These are phyloP conservation scores for Meloidogyne exigua DNA, from an alignment of 1,140 invertebrate genomes.

Conservation along the genomic window DNA sequence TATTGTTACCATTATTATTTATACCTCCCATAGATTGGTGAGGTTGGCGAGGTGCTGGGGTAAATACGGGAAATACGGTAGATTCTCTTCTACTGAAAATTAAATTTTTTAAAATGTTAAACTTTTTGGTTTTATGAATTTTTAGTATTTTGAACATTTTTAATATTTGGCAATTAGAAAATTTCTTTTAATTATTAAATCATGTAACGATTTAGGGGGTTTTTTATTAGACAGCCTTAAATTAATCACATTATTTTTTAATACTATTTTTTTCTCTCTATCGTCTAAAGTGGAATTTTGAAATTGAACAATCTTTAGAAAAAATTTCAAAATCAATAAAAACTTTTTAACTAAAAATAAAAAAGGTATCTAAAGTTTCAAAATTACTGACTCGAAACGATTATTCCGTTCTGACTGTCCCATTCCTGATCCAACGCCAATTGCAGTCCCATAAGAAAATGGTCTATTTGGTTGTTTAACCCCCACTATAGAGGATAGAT, in stretches of 20 bases:
- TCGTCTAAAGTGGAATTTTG: too few relatives aligned
- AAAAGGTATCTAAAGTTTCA: not conserved
- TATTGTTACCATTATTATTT: not conserved
- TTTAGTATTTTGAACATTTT: not conserved
- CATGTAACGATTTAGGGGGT: not conserved
- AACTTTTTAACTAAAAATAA: too few relatives aligned
- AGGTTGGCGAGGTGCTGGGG: slow-evolving; percentile 16
- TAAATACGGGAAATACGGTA: slow-evolving; percentile 12
- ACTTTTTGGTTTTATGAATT: not conserved
- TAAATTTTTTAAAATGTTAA: not conserved
- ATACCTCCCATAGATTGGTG: slow-evolving; percentile 13
- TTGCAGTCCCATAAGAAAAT: not conserved
- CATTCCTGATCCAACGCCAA: not conserved
- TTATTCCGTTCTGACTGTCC: not conserved
- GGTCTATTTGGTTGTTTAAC: not conserved
- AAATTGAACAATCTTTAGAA: too few relatives aligned
- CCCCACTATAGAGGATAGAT: not conserved
- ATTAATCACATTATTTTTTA: not conserved
- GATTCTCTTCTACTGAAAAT: not conserved
- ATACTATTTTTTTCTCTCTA: too few relatives aligned
- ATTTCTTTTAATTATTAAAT: not conserved
- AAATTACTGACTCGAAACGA: not conserved
- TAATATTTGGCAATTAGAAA: not conserved
- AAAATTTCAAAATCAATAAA: too few relatives aligned
- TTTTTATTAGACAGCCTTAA: not conserved